Percentiles rank a stretch among this genome's conserved stretches.
These are phyloP conservation scores for Ophion costatus DNA, from an alignment of 2,888 invertebrate genomes.

Conservation along the genomic window DNA sequence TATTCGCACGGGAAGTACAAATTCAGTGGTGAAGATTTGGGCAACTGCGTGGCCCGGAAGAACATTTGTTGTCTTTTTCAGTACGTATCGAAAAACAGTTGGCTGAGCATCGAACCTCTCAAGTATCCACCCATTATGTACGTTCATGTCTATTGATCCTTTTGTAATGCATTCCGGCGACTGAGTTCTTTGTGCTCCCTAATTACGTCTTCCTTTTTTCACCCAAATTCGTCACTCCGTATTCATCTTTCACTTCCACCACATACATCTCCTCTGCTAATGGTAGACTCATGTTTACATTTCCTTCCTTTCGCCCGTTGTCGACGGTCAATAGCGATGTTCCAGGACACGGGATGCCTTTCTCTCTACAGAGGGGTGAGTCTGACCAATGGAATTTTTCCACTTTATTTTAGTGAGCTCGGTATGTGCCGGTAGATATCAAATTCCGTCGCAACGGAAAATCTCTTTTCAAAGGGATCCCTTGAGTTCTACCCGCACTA, in stretches of 20 bases:
- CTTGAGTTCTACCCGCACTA: conserved; percentile 11
- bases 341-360: conserved; percentile 9
- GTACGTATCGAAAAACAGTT: conserved; percentile 6
- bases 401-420: conserved; percentile 76
- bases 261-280: conserved; percentile 11
- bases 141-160: conserved; percentile 21
- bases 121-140: conserved; percentile 30
- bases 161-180: conserved; percentile 8
- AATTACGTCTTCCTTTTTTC: conserved; percentile 15
- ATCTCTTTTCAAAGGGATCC: conserved; percentile 45
- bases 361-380: conserved; percentile 13
- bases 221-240: conserved; percentile 1
- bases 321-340: conserved; percentile 9
- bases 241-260: conserved; percentile 20
- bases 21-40: not conserved
- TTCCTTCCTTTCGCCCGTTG: conserved; percentile 13
- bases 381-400: conserved; percentile 75
- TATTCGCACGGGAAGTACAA: not conserved
- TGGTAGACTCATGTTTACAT: conserved; percentile 17
- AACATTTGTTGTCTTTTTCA: not conserved
- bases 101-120: conserved; percentile 32
- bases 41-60: conserved; percentile 5
- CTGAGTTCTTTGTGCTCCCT: conserved; percentile 14
- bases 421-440: conserved; percentile 71
- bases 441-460: conserved; percentile 73